phyloP scores from a whole-genome alignment of 2,797 vertebrate genomes.

The Gymnoscopelus microlampas region DNA sequence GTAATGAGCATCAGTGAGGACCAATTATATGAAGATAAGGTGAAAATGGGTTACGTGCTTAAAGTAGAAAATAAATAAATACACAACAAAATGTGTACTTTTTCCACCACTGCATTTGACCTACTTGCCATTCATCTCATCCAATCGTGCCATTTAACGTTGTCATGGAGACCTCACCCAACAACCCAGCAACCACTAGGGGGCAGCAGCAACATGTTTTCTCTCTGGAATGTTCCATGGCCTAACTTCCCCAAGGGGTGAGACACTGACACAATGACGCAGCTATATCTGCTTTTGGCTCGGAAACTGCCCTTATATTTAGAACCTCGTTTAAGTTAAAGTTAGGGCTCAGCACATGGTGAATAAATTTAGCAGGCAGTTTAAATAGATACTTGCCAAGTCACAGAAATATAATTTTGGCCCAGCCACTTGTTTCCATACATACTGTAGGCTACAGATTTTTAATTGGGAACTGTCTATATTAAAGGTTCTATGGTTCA shows the following conservation, averaged over 20 bases:
- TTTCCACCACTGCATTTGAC: conserved; percentile 24
- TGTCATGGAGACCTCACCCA: conserved; percentile 52
- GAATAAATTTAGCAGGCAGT: conserved; percentile 61
- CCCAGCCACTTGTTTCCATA: conserved; percentile 26
- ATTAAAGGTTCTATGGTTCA: too few relatives aligned
- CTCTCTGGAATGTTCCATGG: not conserved
- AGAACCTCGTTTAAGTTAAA: conserved; percentile 76
- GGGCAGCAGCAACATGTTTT: conserved; percentile 56
- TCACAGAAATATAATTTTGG: conserved; percentile 51
- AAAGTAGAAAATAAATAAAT: too few relatives aligned
- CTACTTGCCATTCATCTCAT: conserved; percentile 53
- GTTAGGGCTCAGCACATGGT: conserved; percentile 69
- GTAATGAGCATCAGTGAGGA: too few relatives aligned
- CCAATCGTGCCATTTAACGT: conserved; percentile 48
- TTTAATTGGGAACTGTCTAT: conserved; percentile 5
- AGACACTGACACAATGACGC: conserved; percentile 70
- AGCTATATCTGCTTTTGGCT: conserved; percentile 81
- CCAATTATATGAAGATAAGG: too few relatives aligned
- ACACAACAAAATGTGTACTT: not conserved
- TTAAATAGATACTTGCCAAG: conserved; percentile 68
- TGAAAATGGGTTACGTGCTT: too few relatives aligned
- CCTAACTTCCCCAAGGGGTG: not conserved
- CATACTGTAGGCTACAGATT: conserved; percentile 8
- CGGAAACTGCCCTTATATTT: conserved; percentile 81
- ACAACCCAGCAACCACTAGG: conserved; percentile 58